Base-by-base conservation (phyloP, 1,140 invertebrate genomes). In the Zaprionus camerounensis region DNA sequence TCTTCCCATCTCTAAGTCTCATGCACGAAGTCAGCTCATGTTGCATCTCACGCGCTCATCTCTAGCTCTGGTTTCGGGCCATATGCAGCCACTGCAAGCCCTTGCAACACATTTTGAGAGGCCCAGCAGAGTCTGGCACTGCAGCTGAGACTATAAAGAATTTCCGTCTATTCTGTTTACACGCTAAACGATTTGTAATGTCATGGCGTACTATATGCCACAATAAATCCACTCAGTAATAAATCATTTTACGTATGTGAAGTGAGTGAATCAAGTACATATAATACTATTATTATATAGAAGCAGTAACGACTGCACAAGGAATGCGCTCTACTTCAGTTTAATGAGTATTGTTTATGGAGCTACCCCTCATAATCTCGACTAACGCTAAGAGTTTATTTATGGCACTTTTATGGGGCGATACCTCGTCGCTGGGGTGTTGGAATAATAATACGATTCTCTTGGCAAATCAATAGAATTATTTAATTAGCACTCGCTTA, bases 401-500 rank as follows among this genome's bases (percentile, higher is more conserved):
- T 51, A 51, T 51, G 41, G 41, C 41, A 46, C n/a, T 51, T 22
- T 51, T 51, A 51, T 20, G 20, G 46, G 46, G 46, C 46, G 44
- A 49, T 49, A 49, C n/a, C 44, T 22, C 38, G 44, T 20, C n/a
- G 46, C 20, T 51, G 46, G 46, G 46, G 46, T 51, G 46, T 51
- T 11, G 22, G 46, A 51, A 24, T 51, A 51, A 51, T 51, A 51
- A 51, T 51, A 51, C 46, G 46, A 51, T 51, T 51, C 20, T 51
- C 46, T 51, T 17, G 41, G 41, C 46, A 22, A 51, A 51, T 51
- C 17, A 51, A 51, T 51, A 51, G 46, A 51, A 51, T 70, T 75
- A 75, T 63, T 75, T 70, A 46, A 75, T 75, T 75, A 70, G 31
- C 72, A 75, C 72, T 51, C 69, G 57, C 62, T 56, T 38, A n/a